Evolutionary conservation across 2,888 invertebrate genomes (phyloP), one percentile per base, ranked within the genome.

Genomic region (Trichacis sp.): DNA sequence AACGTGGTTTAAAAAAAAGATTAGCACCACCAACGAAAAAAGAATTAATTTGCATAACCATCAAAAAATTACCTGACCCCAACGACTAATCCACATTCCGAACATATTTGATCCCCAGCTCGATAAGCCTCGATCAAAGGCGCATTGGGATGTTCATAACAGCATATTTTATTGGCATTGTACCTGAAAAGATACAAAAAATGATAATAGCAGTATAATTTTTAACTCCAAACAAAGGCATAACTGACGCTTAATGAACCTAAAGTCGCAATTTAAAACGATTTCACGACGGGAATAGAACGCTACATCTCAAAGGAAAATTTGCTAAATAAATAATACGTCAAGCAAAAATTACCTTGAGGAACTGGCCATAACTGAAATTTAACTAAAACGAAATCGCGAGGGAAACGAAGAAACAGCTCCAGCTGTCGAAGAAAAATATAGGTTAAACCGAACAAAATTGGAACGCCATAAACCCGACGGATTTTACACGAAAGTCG

Each of bases 1-100:
- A n/a, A n/a, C n/a, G n/a, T n/a, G n/a, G n/a, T n/a, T n/a, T n/a
- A n/a, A n/a, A n/a, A n/a, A n/a, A n/a, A n/a, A n/a, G n/a, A n/a
- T n/a, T n/a, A n/a, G n/a, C n/a, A n/a, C n/a, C n/a, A n/a, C n/a
- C n/a, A n/a, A n/a, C n/a, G n/a, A n/a, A n/a, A n/a, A n/a, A n/a
- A n/a, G n/a, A n/a, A n/a, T n/a, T n/a, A n/a, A n/a, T n/a, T n/a
- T n/a, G n/a, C n/a, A n/a, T n/a, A n/a, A n/a, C n/a, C 24, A 24
- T 24, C 24, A 24, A 24, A 24, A 24, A 51, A 36, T 42, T 87
- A 95, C 95, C 96, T 91, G 87, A 99, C 99, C 11, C 99, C 99
- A 18, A 99, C 98, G 49, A 99, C 99, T 61, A 99, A 89, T n/a
- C 99, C 99, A 87, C 99, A 99, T 87, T 97, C 97, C 20, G 98